Evolutionary conservation across 2,888 invertebrate species (phyloP), one percentile per base, ranked within the genome.

Genomic region (Nowickia ferox): DNA sequence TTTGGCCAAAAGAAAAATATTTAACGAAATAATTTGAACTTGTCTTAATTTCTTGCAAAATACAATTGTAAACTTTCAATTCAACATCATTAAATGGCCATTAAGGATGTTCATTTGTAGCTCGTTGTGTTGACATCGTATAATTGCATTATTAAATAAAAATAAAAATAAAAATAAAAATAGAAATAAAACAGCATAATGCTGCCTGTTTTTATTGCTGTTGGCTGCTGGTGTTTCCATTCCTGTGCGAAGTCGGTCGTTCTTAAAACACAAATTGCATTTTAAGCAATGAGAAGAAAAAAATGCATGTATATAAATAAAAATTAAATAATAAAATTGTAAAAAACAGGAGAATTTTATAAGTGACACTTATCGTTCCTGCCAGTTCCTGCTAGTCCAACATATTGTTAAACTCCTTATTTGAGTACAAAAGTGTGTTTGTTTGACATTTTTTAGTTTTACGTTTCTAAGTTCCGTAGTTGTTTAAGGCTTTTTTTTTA

Each of bases 131-230:
- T 72, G 76, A 71, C 76, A 71, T 76, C 76, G 46, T 83, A 77
- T 83, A 77, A 83, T 77, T 83, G 77, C 57, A 59, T 83, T 72
- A 71, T 72, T 63, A 72, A 68, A 69, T 2, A 59, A 51, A 51
- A 59, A 61, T 22, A n/a, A n/a, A n/a, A n/a, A n/a, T n/a, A n/a
- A n/a, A n/a, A n/a, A n/a, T n/a, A n/a, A n/a, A 72, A 68, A 69
- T 2, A 59, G 42, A 51, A 59, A 61, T 22, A 30, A 17, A 66
- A 38, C 6, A 9, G 10, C 8, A 48, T 48, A 30, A 42, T 66
- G 22, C 88, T 89, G 89, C 80, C 15, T 86, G 87, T 88, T 87
- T 82, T 89, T 90, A 87, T 74, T 89, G 89, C 59, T 78, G 40
- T 10, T 46, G 19, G 61, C 19, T 71, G 51, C 46, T 63, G 71